phyloP scores from a whole-genome alignment of 2,888 invertebrate species.

The Taphrorychus bicolor region DNA sequence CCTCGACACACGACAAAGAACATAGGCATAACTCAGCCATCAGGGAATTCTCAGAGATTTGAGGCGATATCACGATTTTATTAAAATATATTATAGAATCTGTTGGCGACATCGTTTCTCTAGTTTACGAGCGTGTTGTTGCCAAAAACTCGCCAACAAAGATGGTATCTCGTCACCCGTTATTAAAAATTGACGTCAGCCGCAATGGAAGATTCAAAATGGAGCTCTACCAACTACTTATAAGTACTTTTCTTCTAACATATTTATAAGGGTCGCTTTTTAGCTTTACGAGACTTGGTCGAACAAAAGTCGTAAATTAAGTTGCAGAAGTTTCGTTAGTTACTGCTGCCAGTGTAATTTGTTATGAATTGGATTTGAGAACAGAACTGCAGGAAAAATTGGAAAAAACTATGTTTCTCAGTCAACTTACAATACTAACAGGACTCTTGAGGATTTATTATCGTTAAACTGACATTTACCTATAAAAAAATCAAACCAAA shows the following conservation, averaged over 20 bases:
- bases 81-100: background rate
- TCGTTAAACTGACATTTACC: no score
- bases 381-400: background rate
- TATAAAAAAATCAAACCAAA: no score
- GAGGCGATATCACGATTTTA: background rate
- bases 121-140: constrained; percentile 10
- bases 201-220: background rate
- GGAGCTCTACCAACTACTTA: background rate
- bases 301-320: background rate
- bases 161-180: background rate
- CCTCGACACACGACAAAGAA: no score
- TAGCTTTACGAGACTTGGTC: background rate
- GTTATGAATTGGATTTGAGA: background rate
- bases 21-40: no score
- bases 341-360: no score
- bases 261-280: background rate
- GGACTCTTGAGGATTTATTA: no score
- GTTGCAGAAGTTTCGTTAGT: background rate
- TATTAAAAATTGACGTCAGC: background rate
- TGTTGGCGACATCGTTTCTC: constrained; percentile 2
- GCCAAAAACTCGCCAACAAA: constrained; percentile 2
- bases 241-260: background rate
- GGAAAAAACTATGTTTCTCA: no score
- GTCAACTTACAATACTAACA: no score
- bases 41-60: background rate